Percentiles rank a stretch among this genome's conserved stretches.
phyloP scores from a whole-genome alignment of 2,113 vertebrate species.

The Micronycteris hirsuta region DNA sequence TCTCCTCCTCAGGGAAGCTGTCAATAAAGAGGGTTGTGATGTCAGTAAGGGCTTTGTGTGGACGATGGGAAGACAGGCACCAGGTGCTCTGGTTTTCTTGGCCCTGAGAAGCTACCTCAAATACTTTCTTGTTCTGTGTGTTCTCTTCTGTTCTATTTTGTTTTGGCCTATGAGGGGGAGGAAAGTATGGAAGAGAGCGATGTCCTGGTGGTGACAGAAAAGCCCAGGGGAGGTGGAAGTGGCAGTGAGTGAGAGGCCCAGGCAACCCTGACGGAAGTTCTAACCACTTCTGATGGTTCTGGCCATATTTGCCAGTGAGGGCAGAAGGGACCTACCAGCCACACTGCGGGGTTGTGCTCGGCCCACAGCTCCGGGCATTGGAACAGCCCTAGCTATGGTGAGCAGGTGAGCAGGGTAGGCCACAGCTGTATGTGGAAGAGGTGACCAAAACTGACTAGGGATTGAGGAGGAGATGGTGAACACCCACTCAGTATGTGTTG shows the following conservation, averaged over 20 bases:
- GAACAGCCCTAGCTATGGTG: neutral
- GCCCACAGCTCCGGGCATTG: accelerated
- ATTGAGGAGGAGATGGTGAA: neutral
- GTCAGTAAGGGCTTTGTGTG: accelerated
- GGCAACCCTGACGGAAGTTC: neutral
- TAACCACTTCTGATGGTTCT: neutral
- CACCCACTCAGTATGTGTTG: neutral
- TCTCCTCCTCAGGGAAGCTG: neutral
- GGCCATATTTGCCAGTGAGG: neutral
- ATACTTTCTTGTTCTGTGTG: neutral
- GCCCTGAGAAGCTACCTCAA: neutral
- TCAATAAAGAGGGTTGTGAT: neutral
- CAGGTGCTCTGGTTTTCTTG: neutral
- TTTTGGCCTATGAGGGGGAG: neutral
- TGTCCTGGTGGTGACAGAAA: neutral
- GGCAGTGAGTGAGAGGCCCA: neutral
- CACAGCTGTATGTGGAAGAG: neutral
- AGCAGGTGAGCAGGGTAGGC: neutral
- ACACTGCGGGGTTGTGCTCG: too few relatives aligned
- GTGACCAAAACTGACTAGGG: neutral
- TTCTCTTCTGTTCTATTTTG: neutral
- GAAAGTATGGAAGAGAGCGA: neutral
- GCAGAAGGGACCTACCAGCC: neutral
- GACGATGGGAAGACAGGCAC: neutral
- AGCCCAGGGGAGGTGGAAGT: neutral